Base-by-base conservation (phyloP, 2,113 vertebrate species). In the Chamaetylas fuelleborni region DNA sequence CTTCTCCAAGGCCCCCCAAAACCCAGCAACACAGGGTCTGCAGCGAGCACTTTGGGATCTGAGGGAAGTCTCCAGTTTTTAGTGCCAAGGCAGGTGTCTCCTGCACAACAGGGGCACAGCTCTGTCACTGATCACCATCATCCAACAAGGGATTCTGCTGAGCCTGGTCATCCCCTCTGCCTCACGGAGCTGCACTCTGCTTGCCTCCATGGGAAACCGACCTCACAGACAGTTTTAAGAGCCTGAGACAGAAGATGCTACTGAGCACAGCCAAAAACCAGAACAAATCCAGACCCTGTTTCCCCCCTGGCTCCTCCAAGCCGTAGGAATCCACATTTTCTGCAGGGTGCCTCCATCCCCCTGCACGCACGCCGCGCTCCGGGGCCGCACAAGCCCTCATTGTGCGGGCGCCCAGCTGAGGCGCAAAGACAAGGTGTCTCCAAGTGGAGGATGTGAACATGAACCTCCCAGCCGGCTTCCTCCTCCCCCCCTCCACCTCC, bases 391-490 rank as follows among this genome's bases (percentile, higher is more conserved):
- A 97, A 95, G 77, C 74, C 82, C 89, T 80, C 95, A 96, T 97
- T 97, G 97, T 97, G 93, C 28, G 1, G 58, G 72, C 42, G 29
- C 57, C 79, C 77, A 24, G 95, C 45, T 13, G 76, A 92, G 92
- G 91, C 93, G 86, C 61, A 70, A 90, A 78, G 86, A 96, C 95
- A 73, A 97, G 96, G 97, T 96, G 93, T 96, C 96, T 96, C 95
- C 94, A 29, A 95, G 96, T 3, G 34, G 93, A 95, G 96, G 95
- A 95, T 85, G 94, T 78, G 88, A 93, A 92, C 86, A 72, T 16
- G 76, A 88, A 91, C 95, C 94, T 95, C 81, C 94, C 95, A 86
- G 94, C 71, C 81, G n/a, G 96, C 93, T 94, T 95, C 96, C 95
- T 96, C 82, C 94, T 95, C 70, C 79, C 83, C 95, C 91, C 53